phyloP scores from a whole-genome alignment of 2,797 vertebrate genomes.

The Characodon lateralis region DNA sequence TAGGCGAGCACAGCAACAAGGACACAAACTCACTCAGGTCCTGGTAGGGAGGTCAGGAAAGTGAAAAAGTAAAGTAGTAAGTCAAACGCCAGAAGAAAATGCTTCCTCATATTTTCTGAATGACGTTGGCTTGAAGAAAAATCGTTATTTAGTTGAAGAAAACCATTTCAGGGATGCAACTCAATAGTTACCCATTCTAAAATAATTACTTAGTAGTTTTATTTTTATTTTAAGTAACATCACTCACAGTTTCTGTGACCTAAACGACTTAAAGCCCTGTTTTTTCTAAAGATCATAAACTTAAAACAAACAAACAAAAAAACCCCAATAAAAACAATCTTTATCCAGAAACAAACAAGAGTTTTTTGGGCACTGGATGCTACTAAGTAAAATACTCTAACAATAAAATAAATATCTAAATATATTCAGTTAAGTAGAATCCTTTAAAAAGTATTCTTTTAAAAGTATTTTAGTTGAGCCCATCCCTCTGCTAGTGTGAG shows the following conservation, averaged over 20 bases:
- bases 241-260: neutral
- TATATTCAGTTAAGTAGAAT: neutral
- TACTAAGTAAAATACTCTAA: too few relatives aligned
- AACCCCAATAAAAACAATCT: too few relatives aligned
- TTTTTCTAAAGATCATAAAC: neutral
- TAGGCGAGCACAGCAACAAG: constrained; percentile 9
- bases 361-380: too few relatives aligned
- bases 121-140: neutral
- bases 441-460: neutral
- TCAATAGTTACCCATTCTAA: neutral
- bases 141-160: neutral
- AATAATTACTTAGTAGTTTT: neutral
- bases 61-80: neutral
- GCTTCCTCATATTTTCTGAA: neutral
- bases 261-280: neutral
- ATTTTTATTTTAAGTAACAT: neutral
- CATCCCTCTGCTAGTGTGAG: neutral
- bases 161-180: neutral
- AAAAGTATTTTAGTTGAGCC: constrained; percentile 3
- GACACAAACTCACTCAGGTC: neutral
- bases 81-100: neutral
- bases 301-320: neutral
- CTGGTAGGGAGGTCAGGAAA: constrained; percentile 5
- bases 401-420: too few relatives aligned
- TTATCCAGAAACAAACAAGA: too few relatives aligned